These are phyloP conservation scores for Ectemnius cavifrons DNA, from an alignment of 2,888 invertebrate species.

Conservation along the genomic window DNA sequence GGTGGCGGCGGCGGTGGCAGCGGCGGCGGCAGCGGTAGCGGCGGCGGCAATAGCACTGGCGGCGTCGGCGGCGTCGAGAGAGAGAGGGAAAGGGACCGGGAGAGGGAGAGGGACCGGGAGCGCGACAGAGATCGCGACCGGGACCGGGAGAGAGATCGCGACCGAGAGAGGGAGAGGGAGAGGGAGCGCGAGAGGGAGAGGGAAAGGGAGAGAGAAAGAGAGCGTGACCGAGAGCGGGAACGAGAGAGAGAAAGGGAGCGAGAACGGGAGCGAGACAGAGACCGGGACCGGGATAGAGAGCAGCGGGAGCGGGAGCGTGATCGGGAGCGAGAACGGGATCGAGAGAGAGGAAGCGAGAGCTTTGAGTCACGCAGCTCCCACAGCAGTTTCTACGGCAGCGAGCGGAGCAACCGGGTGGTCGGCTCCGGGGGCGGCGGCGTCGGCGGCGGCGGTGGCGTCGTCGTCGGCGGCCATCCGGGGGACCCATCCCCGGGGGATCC, in stretches of 20 bases:
- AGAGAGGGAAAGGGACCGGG: slow-evolving; percentile 4
- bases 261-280: slow-evolving; percentile 42
- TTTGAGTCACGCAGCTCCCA: slow-evolving; percentile 77
- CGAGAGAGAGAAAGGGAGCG: slow-evolving; percentile 38
- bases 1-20: slow-evolving; percentile 26
- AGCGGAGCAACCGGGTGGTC: slow-evolving; percentile 71
- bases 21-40: slow-evolving; percentile 17
- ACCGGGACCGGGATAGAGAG: slow-evolving; percentile 54
- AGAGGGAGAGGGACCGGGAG: not conserved
- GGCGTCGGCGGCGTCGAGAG: slow-evolving; percentile 1
- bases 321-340: slow-evolving; percentile 40
- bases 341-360: slow-evolving; percentile 64
- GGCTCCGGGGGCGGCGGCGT: slow-evolving; percentile 61
- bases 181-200: slow-evolving; percentile 18
- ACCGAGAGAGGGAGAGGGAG: slow-evolving; percentile 13
- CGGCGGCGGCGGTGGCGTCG: slow-evolving; percentile 58
- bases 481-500: slow-evolving; percentile 72
- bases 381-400: slow-evolving; percentile 74
- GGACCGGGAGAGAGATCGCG: slow-evolving; percentile 1
- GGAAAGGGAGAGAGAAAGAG: slow-evolving; percentile 26
- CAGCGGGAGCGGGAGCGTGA: slow-evolving; percentile 51
- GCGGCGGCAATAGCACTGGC: slow-evolving; percentile 4
- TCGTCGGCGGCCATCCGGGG: slow-evolving; percentile 70
- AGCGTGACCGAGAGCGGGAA: slow-evolving; percentile 40
- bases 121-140: not conserved